Evolutionary conservation across 2,888 invertebrate species (phyloP).

Genomic region (Agrotis puta): DNA sequence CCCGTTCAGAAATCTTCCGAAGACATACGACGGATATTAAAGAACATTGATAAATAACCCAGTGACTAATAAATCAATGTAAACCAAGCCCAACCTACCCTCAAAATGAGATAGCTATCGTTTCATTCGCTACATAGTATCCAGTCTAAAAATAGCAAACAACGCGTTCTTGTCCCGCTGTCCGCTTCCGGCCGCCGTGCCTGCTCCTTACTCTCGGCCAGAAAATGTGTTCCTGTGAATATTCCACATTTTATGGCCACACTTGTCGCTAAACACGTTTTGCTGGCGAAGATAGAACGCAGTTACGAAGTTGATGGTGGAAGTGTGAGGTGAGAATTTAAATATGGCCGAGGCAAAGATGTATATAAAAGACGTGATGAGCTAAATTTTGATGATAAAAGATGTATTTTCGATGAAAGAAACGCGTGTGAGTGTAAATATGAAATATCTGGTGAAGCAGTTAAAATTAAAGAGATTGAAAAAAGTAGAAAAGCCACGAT

Average conservation of each 20-base stretch:
- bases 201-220: conserved; percentile 60
- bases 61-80: conserved; percentile 35
- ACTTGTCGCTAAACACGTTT: conserved; percentile 66
- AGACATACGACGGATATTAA: not conserved
- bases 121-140: conserved; percentile 60
- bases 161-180: conserved; percentile 85
- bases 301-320: conserved; percentile 47
- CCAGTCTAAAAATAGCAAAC: conserved; percentile 87
- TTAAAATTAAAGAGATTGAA: not conserved
- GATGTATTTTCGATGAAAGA: not conserved
- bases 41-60: conserved; percentile 22
- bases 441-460: not conserved
- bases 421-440: not conserved
- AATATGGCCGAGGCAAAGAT: conserved; percentile 14
- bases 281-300: conserved; percentile 51
- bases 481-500: not conserved
- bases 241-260: conserved; percentile 62
- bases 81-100: conserved; percentile 35
- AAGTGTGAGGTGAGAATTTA: conserved; percentile 23
- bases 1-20: not conserved
- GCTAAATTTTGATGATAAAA: not conserved
- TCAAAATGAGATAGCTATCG: conserved; percentile 58
- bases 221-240: conserved; percentile 63
- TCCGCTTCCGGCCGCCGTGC: conserved; percentile 83
- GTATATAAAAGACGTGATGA: not conserved